Evolutionary conservation across 2,113 vertebrate genomes (phyloP), one percentile per base, ranked within the genome.

Genomic region (Rana temporaria): DNA sequence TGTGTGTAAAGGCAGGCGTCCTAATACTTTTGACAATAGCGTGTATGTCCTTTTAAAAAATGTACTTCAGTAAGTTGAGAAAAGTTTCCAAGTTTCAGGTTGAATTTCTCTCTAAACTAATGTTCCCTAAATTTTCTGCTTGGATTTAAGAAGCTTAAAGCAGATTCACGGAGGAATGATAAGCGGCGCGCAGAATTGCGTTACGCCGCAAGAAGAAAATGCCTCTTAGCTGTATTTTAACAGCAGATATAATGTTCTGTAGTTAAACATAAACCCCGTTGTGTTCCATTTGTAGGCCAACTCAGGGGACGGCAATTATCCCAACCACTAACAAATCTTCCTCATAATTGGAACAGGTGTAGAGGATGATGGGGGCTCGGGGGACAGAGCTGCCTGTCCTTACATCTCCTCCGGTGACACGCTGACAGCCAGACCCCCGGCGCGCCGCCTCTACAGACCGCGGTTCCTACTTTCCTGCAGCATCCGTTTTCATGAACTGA

Each of bases 261-360:
- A 11, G 8, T 34, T 22, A 53, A 55, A 34, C 42, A 65, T 42
- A 67, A 73, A 74, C 70, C 80, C 63, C 71, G 72, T 66, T 57
- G 71, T 67, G 80, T 75, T 71, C 75, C 52, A 59, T 82, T 74
- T 82, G 62, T 42, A 59, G 70, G 80, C 66, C 62, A 81, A 19
- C 18, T 5, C 24, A 19, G 22, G 48, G 22, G 26, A 48, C 3
- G 2, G 2, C 42, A 64, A 34, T 65, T 52, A 65, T 73, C 57
- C 26, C 16, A 20, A 24, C n/a, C 70, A 18, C 70, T 65, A 70
- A 64, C 15, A 74, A 22, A 57, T 65, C 20, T 4, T 22, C 72
- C 42, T 32, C 18, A 55, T 64, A 67, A 67, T 67, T 57, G 71
- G 63, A 75, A 62, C 80, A 82, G 70, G 62, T 67, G 80, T 4